Percentiles rank a stretch among this genome's conserved stretches.
Conservation (phyloP, 1,140 invertebrate species). For the Oppia nitens region DNA sequence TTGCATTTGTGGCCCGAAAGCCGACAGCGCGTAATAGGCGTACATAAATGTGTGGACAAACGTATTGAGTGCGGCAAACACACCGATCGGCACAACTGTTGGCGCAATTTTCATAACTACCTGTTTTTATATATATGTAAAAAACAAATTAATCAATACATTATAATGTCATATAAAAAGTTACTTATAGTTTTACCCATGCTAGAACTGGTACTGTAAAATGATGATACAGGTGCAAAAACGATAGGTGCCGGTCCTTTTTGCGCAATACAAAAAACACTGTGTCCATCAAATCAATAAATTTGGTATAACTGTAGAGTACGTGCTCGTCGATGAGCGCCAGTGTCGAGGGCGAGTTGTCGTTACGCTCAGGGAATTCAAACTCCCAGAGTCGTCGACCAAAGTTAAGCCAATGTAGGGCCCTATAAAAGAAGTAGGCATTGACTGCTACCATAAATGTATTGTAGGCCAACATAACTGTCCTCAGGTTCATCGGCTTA, state of each 20-base stretch:
- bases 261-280: slow-evolving; percentile 73
- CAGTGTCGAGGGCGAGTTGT: not conserved
- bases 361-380: not conserved
- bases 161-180: too few species aligned
- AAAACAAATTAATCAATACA: too few species aligned
- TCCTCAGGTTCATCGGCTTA: slow-evolving; percentile 57
- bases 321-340: not conserved
- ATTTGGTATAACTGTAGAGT: slow-evolving; percentile 10
- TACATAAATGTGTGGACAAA: slow-evolving; percentile 31
- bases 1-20: slow-evolving; percentile 61
- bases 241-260: slow-evolving; percentile 67
- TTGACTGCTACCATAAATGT: slow-evolving; percentile 17
- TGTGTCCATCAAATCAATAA: slow-evolving; percentile 14
- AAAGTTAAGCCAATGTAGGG: not conserved
- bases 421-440: slow-evolving; percentile 10
- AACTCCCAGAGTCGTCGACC: not conserved
- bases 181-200: not conserved
- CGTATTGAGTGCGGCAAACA: slow-evolving; percentile 26
- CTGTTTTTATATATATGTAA: too few species aligned
- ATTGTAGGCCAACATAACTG: slow-evolving; percentile 61
- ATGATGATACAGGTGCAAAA: slow-evolving; percentile 78
- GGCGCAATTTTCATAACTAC: slow-evolving; percentile 5
- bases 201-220: slow-evolving; percentile 30
- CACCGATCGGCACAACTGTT: slow-evolving; percentile 7
- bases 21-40: slow-evolving; percentile 58